phyloP scores from a whole-genome alignment of 2,888 invertebrate species.

The Caenorhabditis becei region DNA sequence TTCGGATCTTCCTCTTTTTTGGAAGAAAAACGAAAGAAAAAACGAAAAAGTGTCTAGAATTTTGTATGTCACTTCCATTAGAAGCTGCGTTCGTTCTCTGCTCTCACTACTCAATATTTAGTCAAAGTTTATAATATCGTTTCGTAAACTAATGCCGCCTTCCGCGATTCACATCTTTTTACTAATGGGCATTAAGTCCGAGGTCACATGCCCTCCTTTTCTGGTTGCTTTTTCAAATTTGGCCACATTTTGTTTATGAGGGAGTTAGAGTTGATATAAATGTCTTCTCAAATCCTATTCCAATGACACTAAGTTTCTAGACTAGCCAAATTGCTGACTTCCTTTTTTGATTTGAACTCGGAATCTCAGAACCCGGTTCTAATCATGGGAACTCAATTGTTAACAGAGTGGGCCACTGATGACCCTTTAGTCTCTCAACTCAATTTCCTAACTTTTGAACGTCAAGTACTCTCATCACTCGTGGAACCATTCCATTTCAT shows the following conservation, averaged over 20 bases:
- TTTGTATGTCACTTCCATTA: conserved; percentile 33
- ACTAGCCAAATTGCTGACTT: no score
- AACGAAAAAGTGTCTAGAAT: conserved; percentile 1
- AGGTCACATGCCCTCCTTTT: conserved; percentile 5
- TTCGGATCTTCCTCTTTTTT: conserved; percentile 12
- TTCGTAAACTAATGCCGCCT: conserved; percentile 29
- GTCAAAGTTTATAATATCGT: conserved; percentile 43
- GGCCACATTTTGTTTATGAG: background rate
- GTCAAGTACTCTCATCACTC: conserved; percentile 15
- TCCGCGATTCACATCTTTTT: background rate
- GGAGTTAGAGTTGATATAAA: no score
- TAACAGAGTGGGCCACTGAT: background rate
- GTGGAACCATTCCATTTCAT: background rate
- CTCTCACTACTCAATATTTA: conserved; percentile 30
- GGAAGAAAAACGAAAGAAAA: background rate
- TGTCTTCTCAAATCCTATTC: no score
- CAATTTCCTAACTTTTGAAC: conserved; percentile 24
- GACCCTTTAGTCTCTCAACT: background rate
- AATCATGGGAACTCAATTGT: conserved; percentile 27
- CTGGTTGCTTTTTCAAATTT: background rate
- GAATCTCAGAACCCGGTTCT: conserved; percentile 8
- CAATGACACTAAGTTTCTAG: no score
- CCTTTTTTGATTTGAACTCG: conserved; percentile 4
- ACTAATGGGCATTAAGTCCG: background rate
- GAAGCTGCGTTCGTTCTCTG: conserved; percentile 8